Conservation (phyloP, 2,797 vertebrate genomes). For the Odontamblyopus rebecca region DNA sequence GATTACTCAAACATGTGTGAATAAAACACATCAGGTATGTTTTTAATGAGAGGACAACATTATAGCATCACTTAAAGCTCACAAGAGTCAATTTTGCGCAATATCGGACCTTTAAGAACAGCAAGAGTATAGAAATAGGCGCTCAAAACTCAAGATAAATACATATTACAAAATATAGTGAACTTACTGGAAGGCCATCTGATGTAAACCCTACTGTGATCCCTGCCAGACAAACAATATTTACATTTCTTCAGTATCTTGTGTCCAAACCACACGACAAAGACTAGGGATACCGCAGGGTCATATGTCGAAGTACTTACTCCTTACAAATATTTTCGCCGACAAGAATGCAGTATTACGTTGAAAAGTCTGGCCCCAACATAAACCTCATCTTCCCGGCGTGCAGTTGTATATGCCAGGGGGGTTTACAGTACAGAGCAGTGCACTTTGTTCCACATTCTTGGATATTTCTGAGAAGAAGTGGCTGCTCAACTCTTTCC, state of each 20-base stretch:
- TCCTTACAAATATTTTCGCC: background rate
- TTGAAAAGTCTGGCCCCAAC: background rate
- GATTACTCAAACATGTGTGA: too few relatives aligned
- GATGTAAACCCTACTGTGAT: background rate
- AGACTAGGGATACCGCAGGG: background rate
- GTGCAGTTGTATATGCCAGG: background rate
- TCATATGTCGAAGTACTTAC: slow-evolving; percentile 2
- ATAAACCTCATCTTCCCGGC: background rate
- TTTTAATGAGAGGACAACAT: too few relatives aligned
- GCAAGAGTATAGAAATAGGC: too few relatives aligned
- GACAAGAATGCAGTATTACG: background rate
- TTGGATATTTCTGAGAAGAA: slow-evolving; percentile 8
- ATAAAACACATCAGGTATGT: too few relatives aligned
- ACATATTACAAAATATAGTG: too few relatives aligned
- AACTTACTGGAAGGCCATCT: background rate
- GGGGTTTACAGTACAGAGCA: background rate
- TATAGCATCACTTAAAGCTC: too few relatives aligned
- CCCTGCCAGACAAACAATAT: background rate
- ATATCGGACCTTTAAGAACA: too few relatives aligned
- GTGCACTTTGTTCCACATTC: slow-evolving; percentile 11
- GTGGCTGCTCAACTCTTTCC: background rate
- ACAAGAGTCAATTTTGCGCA: too few relatives aligned
- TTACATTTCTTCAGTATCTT: background rate
- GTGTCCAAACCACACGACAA: background rate
- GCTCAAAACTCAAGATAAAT: too few relatives aligned